phyloP scores from a whole-genome alignment of 2,888 invertebrate genomes.

The Cremastobaeus sp. region DNA sequence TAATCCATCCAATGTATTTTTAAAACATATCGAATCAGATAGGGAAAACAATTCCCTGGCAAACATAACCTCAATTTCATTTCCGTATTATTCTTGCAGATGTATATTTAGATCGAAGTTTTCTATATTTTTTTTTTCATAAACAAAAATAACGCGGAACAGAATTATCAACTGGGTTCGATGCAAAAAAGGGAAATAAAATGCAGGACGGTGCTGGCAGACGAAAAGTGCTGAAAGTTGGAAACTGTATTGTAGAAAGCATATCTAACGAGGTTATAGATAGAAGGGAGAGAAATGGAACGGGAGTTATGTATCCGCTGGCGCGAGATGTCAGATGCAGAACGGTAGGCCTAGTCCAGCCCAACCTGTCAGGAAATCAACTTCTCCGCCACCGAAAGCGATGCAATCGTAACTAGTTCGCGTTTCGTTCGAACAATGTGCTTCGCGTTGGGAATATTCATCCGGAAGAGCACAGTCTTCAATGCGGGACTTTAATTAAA shows the following conservation, averaged over 20 bases:
- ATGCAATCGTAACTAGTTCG: conserved; percentile 54
- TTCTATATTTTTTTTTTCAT: no score
- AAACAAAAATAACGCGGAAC: no score
- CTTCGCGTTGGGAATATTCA: no score
- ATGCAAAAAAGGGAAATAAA: no score
- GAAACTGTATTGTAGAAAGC: conserved; percentile 22
- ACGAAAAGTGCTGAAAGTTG: conserved; percentile 34
- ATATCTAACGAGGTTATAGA: conserved; percentile 39
- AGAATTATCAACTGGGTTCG: no score
- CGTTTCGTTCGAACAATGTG: conserved; percentile 31
- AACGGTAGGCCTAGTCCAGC: conserved; percentile 31
- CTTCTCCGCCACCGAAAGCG: conserved; percentile 53
- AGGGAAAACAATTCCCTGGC: no score
- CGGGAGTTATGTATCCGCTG: no score
- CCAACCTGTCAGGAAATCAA: conserved; percentile 60
- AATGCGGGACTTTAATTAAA: conserved; percentile 50
- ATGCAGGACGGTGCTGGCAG: not conserved
- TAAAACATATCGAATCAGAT: no score
- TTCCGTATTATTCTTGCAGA: no score
- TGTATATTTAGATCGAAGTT: no score
- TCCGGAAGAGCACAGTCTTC: conserved; percentile 11
- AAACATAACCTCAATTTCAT: no score
- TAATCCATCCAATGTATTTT: no score
- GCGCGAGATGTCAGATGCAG: conserved; percentile 23
- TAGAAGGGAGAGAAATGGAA: conserved; percentile 33